Evolutionary conservation across 2,797 vertebrate genomes (phyloP), one percentile per base, ranked within the genome.

Genomic region (Ctenopoma kingsleyae): DNA sequence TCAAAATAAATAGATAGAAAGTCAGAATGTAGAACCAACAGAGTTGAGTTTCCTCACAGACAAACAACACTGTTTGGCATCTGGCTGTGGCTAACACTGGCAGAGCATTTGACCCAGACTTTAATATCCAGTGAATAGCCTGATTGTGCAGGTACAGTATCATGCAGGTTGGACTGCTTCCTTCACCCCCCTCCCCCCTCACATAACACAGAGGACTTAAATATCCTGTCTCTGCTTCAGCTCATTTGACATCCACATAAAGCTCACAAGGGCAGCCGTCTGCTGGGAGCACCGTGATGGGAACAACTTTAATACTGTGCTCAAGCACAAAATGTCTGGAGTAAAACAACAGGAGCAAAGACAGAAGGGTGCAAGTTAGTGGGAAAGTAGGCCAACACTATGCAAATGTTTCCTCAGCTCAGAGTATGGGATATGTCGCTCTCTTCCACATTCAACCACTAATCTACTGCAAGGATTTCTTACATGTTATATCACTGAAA

Each of bases 341-440:
- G 48, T 57, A 53, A 82, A 84, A 79, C 76, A 78, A 80, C 82
- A 32, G 51, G 10, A 77, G 72, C 61, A 19, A 30, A 73, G 69
- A 66, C 57, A 79, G 60, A 55, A 67, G 52, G 65, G 60, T 78
- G 65, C 52, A 65, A 81, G 67, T 62, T 71, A 22, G 46, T 55
- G 66, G 59, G 71, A 89, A 93, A 91, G 82, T 89, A 83, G 89
- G 87, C 67, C 87, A 91, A 70, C 41, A 25, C 53, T 81, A 87
- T 86, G 71, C 76, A 89, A 87, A 86, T 88, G 72, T 87, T 84
- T 60, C 67, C 74, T 82, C 72, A 77, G 71, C 83, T 55, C 54
- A 53, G 62, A 81, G 36, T 62, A 20, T n/a, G 60, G 59, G 73
- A 67, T 50, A 35, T 74, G 74, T 80, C 60, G 16, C 68, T 76